Base-by-base conservation (phyloP, 2,888 invertebrate genomes). In the Volucella inanis region DNA sequence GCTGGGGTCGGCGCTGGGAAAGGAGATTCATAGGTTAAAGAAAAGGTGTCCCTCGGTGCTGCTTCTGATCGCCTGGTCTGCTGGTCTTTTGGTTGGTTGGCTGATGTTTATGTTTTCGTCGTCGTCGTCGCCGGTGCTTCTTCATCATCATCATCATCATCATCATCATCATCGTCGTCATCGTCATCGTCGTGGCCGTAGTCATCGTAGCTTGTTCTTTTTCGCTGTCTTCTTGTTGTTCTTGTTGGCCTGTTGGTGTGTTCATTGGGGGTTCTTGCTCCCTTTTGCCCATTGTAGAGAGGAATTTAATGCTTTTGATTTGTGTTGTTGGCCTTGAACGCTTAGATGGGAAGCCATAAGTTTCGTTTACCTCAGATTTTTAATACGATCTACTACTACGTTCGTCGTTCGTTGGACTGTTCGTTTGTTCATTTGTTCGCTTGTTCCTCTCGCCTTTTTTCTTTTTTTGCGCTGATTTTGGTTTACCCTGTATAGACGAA, bases 261-360 rank as follows among this genome's bases (percentile, higher is more conserved):
- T 62, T 57, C 76, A 31, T 57, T 52, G 68, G 76, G 76, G 85
- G 85, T 85, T 81, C 85, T 77, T 85, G 76, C 81, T 67, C 84
- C 85, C 85, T 84, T 62, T 85, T 80, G 68, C 70, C 81, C 67
- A 79, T 68, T 81, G 71, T 68, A 64, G 72, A 80, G 67, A 81
- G 62, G 85, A 85, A 85, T 85, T 85, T 77, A 68, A 81, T 85
- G 75, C 85, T 80, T 85, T 85, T 85, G 85, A 85, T 81, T 85
- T 85, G 81, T 85, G 77, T 59, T 79, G 83, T 61, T 85, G 85
- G 85, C 85, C 85, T 85, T 85, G 85, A 85, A 81, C 81, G 81
- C 85, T 85, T 85, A 81, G 85, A 85, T 85, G 85, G 85, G 81
- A 85, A 85, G 85, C 85, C 85, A 85, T 85, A 85, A 85, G 85